Conservation (phyloP, 2,888 invertebrate species). For the Phorcus lineatus region DNA sequence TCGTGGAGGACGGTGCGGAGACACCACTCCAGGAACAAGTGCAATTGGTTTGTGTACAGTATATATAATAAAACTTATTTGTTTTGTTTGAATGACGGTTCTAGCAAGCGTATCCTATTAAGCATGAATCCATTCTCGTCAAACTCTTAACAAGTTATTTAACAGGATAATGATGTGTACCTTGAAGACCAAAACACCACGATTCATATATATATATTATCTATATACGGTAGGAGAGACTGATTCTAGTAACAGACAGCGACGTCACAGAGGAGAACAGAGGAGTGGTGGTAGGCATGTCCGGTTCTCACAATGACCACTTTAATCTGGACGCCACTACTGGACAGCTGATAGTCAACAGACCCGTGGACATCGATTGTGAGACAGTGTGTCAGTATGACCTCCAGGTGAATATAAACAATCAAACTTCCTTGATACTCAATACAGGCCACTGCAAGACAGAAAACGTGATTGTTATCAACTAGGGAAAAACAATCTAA, state of each 20-base stretch:
- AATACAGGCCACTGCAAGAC: too few relatives aligned
- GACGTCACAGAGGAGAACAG: slow-evolving; percentile 12
- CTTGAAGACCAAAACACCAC: too few relatives aligned
- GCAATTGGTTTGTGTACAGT: too few relatives aligned
- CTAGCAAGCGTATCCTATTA: too few relatives aligned
- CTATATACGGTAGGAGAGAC: neutral
- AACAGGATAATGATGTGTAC: too few relatives aligned
- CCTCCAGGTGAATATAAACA: neutral
- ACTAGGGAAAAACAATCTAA: too few relatives aligned
- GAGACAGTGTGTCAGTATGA: neutral
- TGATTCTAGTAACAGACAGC: neutral
- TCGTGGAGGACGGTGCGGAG: neutral
- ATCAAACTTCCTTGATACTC: too few relatives aligned
- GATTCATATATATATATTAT: neutral
- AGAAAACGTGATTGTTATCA: too few relatives aligned
- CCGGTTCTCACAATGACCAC: slow-evolving; percentile 27
- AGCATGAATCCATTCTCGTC: too few relatives aligned
- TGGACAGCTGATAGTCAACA: slow-evolving; percentile 27
- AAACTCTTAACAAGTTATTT: too few relatives aligned
- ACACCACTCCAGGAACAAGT: neutral
- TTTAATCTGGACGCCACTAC: slow-evolving; percentile 29
- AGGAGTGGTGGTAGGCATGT: slow-evolving; percentile 28
- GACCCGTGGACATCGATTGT: slow-evolving; percentile 33
- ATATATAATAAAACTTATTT: too few relatives aligned
- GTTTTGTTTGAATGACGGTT: too few relatives aligned